Conservation (phyloP, 1,140 invertebrate genomes). For the Apis dorsata region DNA sequence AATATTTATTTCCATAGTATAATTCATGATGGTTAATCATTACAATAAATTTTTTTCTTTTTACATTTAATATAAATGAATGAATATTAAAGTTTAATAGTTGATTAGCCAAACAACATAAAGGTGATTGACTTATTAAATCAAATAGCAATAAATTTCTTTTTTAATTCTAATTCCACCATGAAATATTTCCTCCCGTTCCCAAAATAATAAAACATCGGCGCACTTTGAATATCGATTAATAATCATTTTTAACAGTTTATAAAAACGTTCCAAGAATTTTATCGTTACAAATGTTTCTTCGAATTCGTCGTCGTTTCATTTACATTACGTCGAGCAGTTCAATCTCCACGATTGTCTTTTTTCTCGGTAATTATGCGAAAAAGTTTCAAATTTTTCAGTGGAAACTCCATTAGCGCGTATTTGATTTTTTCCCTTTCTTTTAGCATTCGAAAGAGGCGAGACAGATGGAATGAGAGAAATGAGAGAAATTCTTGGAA, state of each 20-base stretch:
- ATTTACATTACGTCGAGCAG: not conserved
- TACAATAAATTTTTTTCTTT: no score
- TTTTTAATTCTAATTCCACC: not conserved
- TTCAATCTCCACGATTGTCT: not conserved
- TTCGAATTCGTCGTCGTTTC: not conserved
- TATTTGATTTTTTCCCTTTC: not conserved
- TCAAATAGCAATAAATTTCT: no score
- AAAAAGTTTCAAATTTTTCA: not conserved
- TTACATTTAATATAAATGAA: no score
- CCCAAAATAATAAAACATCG: fast-evolving
- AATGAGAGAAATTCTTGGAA: not conserved
- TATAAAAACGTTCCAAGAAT: not conserved
- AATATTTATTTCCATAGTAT: no score
- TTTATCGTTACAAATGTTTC: not conserved
- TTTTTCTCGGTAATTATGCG: not conserved
- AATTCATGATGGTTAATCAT: no score
- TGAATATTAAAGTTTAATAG: no score
- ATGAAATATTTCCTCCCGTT: not conserved
- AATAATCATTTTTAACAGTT: not conserved
- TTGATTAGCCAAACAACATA: no score
- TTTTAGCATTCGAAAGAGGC: not conserved
- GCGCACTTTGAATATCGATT: not conserved
- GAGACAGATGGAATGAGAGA: not conserved
- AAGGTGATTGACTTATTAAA: not conserved
- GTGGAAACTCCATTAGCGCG: not conserved